Percentiles rank a stretch among this genome's conserved stretches.
These are phyloP conservation scores for Orientallactaga bullata DNA, from an alignment of 2,113 vertebrate species.

Conservation along the genomic window DNA sequence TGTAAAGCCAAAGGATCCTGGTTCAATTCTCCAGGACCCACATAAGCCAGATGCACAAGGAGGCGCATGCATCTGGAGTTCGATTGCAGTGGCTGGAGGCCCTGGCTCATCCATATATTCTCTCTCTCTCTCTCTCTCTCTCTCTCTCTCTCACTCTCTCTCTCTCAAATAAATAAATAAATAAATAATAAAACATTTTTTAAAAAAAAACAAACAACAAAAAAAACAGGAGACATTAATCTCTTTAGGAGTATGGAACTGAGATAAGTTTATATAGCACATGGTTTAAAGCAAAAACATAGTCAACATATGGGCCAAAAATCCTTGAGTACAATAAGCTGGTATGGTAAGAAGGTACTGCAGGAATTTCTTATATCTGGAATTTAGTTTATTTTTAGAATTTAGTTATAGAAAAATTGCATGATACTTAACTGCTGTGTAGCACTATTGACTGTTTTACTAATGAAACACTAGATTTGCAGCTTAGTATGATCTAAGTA, in stretches of 20 bases:
- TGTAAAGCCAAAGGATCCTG: too few species aligned
- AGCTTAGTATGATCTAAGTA: slow-evolving; percentile 49
- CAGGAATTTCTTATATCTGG: background rate
- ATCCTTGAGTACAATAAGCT: background rate
- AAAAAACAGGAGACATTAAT: slow-evolving; percentile 9
- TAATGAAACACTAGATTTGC: background rate
- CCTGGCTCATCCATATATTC: too few species aligned
- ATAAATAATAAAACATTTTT: too few species aligned
- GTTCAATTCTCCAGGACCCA: too few species aligned
- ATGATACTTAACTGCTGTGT: slow-evolving; percentile 17
- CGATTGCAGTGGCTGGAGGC: too few species aligned
- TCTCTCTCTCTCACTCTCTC: too few species aligned
- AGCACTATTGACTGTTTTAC: slow-evolving; percentile 41
- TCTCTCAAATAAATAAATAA: too few species aligned
- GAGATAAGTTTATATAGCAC: slow-evolving; percentile 48
- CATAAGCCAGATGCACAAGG: too few species aligned
- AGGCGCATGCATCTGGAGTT: too few species aligned
- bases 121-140: too few species aligned
- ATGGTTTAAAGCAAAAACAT: slow-evolving; percentile 9
- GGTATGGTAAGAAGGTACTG: background rate
- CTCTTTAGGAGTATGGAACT: slow-evolving; percentile 24
- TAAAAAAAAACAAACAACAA: too few species aligned
- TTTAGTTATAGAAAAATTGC: background rate
- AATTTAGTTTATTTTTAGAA: slow-evolving; percentile 18
- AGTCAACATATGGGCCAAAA: background rate